Base-by-base conservation (phyloP, 2,797 vertebrate genomes). In the Sphenodon punctatus region DNA sequence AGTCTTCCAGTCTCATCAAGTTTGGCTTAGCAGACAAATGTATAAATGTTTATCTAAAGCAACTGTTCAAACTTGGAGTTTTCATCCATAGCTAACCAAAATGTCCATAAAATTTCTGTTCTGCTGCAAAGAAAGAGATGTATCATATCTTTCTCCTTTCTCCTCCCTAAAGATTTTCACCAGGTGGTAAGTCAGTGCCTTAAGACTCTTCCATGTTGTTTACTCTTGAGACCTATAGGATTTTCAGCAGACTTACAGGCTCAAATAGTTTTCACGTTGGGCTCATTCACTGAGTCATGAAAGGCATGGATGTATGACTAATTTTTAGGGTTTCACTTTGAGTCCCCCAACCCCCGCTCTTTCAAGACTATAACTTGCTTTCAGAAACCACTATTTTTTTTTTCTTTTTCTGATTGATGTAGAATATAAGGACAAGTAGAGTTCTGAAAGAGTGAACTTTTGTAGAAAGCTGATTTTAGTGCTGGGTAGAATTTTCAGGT, bases 101-200 rank as follows among this genome's bases (percentile, higher is more conserved):
- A n/a, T 83, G 27, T 71, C 7, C 30, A 20, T 19, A 30, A 39
- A 32, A 30, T 30, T 67, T 48, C 41, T 23, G n/a, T 1, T 6
- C 2, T 4, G 32, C 60, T 14, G 15, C 27, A 14, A 9, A 77
- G 19, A 2, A n/a, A 71, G 63, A 15, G 3, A 3, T 0, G 20
- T 53, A 22, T 27, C 15, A 4, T 9, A 4, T 58, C 76, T 65
- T 4, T 13, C 13, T 76, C 55, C 71, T 67, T 6, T 4, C 60
- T 11, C 3, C 1, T 0, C 2, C 6, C 51, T 67, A 69, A 53
- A 49, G 32, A 12, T 67, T 76, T 48, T 73, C 30, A 16, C n/a
- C 3, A 72, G 27, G 34, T 75, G 0, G 4, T 46, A 3, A 0
- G 25, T 83, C 43, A 32, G 23, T 64, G 30, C 2, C 0, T 71